Percentiles rank a stretch among this genome's conserved stretches.
Conservation (phyloP, 2,113 vertebrate species). For the Oreotragus oreotragus region DNA sequence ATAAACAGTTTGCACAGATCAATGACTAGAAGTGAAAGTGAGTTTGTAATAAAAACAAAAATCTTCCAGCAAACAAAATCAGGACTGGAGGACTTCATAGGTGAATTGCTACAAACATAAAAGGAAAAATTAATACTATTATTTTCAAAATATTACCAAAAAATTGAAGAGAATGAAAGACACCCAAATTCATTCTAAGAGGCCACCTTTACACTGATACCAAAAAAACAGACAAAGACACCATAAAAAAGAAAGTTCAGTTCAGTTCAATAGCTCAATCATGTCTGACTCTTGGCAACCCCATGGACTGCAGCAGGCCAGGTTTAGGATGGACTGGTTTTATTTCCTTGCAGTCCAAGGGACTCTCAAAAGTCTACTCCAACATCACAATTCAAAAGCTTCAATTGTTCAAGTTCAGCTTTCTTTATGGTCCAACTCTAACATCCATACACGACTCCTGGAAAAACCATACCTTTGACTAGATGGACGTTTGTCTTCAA, state of each 20-base stretch:
- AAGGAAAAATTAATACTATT: background rate
- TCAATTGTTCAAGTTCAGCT: background rate
- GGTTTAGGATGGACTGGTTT: background rate
- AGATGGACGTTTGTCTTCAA: background rate
- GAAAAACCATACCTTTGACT: background rate
- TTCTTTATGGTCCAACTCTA: background rate
- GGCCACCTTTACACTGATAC: background rate
- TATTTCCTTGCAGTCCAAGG: background rate
- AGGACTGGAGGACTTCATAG: background rate
- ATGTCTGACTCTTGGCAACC: background rate
- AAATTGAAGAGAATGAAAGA: background rate
- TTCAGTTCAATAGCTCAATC: background rate
- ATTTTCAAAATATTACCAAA: background rate
- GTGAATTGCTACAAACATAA: background rate
- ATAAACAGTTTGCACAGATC: background rate
- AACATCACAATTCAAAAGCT: background rate
- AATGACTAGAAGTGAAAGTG: background rate
- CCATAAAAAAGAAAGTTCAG: background rate
- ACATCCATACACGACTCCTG: background rate
- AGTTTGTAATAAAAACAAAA: background rate
- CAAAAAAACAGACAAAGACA: background rate
- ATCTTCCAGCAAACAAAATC: background rate
- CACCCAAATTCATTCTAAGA: background rate
- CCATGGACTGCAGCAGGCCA: background rate
- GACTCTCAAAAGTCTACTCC: background rate